These are phyloP conservation scores for Marisa cornuarietis DNA, from an alignment of 1,140 invertebrate genomes.

Conservation along the genomic window DNA sequence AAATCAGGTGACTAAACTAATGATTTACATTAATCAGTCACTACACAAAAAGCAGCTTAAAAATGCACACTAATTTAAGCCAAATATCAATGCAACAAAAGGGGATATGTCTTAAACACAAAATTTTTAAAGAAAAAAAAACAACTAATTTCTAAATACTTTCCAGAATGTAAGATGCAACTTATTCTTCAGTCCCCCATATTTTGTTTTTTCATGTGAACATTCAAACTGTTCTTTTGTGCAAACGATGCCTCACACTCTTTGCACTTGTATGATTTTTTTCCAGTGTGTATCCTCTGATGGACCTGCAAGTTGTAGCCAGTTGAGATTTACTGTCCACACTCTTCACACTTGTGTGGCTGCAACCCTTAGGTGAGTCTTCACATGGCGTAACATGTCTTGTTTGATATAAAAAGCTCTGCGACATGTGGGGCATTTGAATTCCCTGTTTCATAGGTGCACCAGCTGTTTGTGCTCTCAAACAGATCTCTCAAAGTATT, in stretches of 20 bases:
- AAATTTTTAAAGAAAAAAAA: too few relatives aligned
- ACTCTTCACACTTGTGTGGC: background rate
- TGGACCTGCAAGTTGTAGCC: conserved; percentile 38
- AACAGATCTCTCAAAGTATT: background rate
- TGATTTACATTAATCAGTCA: too few relatives aligned
- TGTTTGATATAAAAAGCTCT: background rate
- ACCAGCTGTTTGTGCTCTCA: background rate
- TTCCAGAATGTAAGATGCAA: too few relatives aligned
- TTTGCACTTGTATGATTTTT: conserved; percentile 55
- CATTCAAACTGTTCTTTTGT: conserved; percentile 14
- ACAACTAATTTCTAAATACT: too few relatives aligned
- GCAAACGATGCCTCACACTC: conserved; percentile 1
- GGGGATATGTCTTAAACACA: too few relatives aligned
- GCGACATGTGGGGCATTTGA: background rate
- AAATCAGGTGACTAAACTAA: too few relatives aligned
- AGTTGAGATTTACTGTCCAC: conserved; percentile 9
- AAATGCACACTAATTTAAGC: too few relatives aligned
- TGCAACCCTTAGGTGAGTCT: background rate
- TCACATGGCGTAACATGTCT: background rate
- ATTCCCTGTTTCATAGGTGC: background rate
- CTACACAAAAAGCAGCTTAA: too few relatives aligned
- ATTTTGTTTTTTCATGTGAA: background rate
- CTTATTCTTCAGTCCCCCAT: too few relatives aligned
- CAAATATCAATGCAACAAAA: too few relatives aligned
- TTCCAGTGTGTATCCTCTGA: conserved; percentile 57